Evolutionary conservation across 2,797 vertebrate genomes (phyloP).

Genomic region (Rousettus madagascariensis): DNA sequence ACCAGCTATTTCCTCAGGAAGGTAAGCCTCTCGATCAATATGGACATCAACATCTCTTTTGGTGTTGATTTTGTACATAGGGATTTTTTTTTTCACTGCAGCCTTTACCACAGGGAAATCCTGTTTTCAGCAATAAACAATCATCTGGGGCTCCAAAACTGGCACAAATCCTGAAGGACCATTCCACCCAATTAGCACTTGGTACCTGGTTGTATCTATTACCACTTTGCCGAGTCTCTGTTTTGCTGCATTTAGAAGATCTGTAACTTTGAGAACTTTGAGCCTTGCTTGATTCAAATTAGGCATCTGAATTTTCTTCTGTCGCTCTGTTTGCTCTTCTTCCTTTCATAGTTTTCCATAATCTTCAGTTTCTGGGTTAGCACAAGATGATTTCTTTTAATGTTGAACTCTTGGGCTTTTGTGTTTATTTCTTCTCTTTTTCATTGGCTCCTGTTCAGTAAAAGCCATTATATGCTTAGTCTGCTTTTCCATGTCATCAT

Average conservation of each 20-base stretch:
- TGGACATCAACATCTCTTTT: constrained; percentile 92
- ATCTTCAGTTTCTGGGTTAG: too few relatives aligned
- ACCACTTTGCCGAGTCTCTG: constrained; percentile 90
- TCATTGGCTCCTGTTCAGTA: too few relatives aligned
- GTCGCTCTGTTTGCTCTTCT: too few relatives aligned
- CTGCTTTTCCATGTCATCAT: too few relatives aligned
- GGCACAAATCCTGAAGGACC: constrained; percentile 92
- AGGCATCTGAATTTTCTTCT: too few relatives aligned
- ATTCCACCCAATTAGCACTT: constrained; percentile 90
- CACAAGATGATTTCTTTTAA: too few relatives aligned
- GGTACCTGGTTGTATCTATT: constrained; percentile 91
- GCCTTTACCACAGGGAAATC: constrained; percentile 92
- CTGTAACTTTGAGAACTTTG: constrained; percentile 92
- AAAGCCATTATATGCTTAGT: too few relatives aligned
- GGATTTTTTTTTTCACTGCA: constrained; percentile 92
- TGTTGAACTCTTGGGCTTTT: too few relatives aligned
- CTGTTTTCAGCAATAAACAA: constrained; percentile 94
- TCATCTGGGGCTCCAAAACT: constrained; percentile 92
- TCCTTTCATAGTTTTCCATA: too few relatives aligned
- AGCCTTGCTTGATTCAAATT: too few relatives aligned
- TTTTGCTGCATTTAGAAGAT: constrained; percentile 94
- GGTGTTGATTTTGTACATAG: constrained; percentile 91
- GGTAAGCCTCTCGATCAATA: constrained; percentile 92
- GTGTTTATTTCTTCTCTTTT: too few relatives aligned
- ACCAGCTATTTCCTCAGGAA: constrained; percentile 87